Base-by-base conservation (phyloP, 2,797 vertebrate genomes). In the Petrocephalus schoutedeni region DNA sequence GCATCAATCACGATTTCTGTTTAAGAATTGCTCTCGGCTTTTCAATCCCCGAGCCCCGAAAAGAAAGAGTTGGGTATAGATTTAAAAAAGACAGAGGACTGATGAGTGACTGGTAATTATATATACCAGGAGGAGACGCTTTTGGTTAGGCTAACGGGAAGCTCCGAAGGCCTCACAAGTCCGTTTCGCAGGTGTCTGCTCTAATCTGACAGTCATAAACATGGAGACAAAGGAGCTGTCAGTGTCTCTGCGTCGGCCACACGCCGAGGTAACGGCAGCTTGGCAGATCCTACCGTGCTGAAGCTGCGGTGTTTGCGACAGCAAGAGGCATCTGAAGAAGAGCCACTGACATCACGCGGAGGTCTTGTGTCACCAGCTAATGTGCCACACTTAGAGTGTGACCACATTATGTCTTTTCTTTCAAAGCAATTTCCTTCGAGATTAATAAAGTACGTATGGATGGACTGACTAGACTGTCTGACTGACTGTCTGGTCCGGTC, bases 151-250 rank as follows among this genome's bases (percentile, higher is more conserved):
- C 5, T 85, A 53, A 54, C 28, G 23, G 53, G 64, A 74, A 21
- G 87, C 90, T 91, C 49, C 12, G 88, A 84, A 86, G 89, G 92
- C 87, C 87, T 92, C 91, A 91, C 56, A 86, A 87, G 91, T 88
- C 91, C 91, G 92, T 95, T 95, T 93, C 92, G 94, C 93, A 95
- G 93, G 93, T 89, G 90, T 91, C 90, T 89, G 90, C 88, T 88
- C 90, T 90, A 90, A 93, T 94, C 92, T 92, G 94, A 94, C 94
- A 92, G 93, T 92, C 90, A 93, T 90, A 91, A 91, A 93, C 91
- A 86, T 56, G 53, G 2, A 90, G 92, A 85, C 10, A 19, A 56
- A 28, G 82, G 53, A 85, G 6, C 32, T 45, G 71, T 32, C 58
- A 36, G 64, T 16, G 64, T 71, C 45, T 36, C 41, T 45, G 71